Percentiles rank a stretch among this genome's conserved stretches.
phyloP scores from a whole-genome alignment of 2,797 vertebrate genomes.

The Synaphobranchus kaupii region DNA sequence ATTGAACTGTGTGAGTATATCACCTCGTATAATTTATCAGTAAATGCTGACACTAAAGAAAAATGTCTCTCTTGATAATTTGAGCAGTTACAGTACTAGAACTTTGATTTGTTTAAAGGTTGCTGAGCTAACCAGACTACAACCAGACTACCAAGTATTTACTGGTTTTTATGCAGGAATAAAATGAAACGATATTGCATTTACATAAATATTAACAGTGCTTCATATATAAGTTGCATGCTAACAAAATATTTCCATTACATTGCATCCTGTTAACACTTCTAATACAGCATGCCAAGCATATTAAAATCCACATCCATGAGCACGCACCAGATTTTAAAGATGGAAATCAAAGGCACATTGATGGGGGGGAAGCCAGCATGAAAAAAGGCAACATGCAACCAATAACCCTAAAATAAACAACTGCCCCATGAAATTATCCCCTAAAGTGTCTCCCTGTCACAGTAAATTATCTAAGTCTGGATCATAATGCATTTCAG shows the following conservation, averaged over 20 bases:
- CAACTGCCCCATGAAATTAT: conserved; percentile 44
- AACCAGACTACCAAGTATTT: not conserved
- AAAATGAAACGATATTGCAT: not conserved
- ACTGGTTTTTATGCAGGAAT: not conserved
- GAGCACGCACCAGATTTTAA: not conserved
- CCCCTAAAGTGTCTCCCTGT: conserved; percentile 65
- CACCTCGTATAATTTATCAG: not conserved
- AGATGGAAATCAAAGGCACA: not conserved
- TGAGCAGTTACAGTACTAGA: not conserved
- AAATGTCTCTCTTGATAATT: not conserved
- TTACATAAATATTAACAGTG: not conserved
- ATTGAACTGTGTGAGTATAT: not conserved
- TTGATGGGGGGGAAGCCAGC: not conserved
- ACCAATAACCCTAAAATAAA: conserved; percentile 45
- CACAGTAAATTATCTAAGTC: conserved; percentile 66
- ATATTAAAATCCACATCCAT: not conserved
- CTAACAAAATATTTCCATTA: conserved; percentile 12
- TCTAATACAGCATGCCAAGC: not conserved
- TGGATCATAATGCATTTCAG: conserved; percentile 69
- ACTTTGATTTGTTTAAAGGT: not conserved
- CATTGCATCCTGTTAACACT: not conserved
- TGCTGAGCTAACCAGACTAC: not conserved
- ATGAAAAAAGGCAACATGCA: conserved; percentile 44
- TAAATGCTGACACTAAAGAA: not conserved
- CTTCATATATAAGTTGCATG: not conserved